Conservation (phyloP, 2,888 invertebrate genomes). For the Lepeophtheirus nordmannii region DNA sequence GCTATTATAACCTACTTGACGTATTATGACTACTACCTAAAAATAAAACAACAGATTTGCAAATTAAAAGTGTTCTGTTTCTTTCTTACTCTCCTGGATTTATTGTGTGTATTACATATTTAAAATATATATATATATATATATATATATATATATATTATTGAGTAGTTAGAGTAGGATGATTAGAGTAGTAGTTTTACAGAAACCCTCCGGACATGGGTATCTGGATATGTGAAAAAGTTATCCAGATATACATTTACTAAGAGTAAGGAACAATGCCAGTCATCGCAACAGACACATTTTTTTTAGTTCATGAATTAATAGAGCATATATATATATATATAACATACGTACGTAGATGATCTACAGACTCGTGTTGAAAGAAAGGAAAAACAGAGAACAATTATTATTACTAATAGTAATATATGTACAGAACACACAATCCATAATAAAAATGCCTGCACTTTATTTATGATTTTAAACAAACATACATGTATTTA, state of each 20-base stretch:
- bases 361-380: too few relatives aligned
- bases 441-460: too few relatives aligned
- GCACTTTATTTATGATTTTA: too few relatives aligned
- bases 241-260: not conserved
- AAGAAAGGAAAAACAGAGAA: too few relatives aligned
- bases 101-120: too few relatives aligned
- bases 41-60: not conserved
- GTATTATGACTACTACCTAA: too few relatives aligned
- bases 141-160: not conserved
- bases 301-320: constrained; percentile 1
- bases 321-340: not conserved
- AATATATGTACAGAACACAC: too few relatives aligned
- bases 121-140: not conserved
- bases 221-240: constrained; percentile 4
- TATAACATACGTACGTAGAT: not conserved
- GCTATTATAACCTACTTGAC: too few relatives aligned
- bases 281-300: constrained; percentile 1
- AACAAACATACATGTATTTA: too few relatives aligned
- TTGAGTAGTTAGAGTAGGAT: not conserved
- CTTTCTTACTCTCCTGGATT: not conserved
- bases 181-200: not conserved
- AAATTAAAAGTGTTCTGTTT: constrained; percentile 6
- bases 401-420: too few relatives aligned
- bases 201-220: not conserved
- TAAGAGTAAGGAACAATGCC: not conserved